Evolutionary conservation across 2,888 invertebrate genomes (phyloP), one percentile per base, ranked within the genome.

Genomic region (Quadroppia sp.): DNA sequence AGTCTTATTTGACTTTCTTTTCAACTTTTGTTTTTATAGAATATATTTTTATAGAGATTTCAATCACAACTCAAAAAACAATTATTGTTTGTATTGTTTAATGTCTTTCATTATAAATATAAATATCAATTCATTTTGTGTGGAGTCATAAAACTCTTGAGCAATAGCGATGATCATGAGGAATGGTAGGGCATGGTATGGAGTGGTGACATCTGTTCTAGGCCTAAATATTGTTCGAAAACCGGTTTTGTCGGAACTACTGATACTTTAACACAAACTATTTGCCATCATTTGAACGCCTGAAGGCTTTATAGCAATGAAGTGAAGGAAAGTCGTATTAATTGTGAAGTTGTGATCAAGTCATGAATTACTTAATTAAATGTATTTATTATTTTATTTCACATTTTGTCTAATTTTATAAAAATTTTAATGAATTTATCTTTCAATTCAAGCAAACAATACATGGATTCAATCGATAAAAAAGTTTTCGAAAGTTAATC

Each of bases 171-270:
- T n/a, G n/a, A n/a, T n/a, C n/a, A 17, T 13, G 50, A n/a, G 25
- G 25, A 59, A 9, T 28, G 15, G 20, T 20, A 13, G 15, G 59
- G 1, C 1, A 59, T 36, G 61, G 1, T 6, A 59, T 36, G 61
- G 23, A 69, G 69, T 69, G 23, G 45, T 45, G 69, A 69, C 69
- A 69, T 69, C 69, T 69, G 45, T 69, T 69, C 17, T 11, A 25
- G 25, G 13, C 1, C 13, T 2, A 40, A 40, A 40, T n/a, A 20
- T 25, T 25, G 36, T 42, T 15, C 6, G 15, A 69, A 13, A 69
- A 69, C 69, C 42, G 20, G 45, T 67, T 69, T 64, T 36, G 42
- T 25, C 13, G 25, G 45, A 23, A 25, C 36, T 7, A 69, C 20
- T 64, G 30, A 64, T 25, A 17, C 69, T 69, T 17, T 28, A 69